Percentiles rank a stretch among this genome's conserved stretches.
Evolutionary conservation across 2,113 vertebrate species (phyloP).

Genomic region (Deroptyus accipitrinus): DNA sequence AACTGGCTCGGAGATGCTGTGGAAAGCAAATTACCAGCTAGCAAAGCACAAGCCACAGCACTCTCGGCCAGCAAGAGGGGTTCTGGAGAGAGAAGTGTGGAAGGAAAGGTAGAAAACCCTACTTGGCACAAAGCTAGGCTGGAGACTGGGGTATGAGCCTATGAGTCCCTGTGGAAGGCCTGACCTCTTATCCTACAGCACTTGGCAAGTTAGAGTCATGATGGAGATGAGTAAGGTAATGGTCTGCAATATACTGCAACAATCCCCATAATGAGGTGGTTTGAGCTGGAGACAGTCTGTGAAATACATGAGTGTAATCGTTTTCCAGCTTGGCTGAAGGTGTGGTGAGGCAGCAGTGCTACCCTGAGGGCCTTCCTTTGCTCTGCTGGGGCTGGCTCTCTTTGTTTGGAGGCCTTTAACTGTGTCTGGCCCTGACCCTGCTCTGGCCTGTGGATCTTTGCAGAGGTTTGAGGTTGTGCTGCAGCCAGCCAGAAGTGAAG

Average conservation of each 20-base stretch:
- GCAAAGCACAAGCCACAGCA: background rate
- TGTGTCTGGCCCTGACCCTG: slow-evolving; percentile 4
- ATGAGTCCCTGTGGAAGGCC: background rate
- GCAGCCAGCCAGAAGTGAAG: background rate
- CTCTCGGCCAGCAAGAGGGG: background rate
- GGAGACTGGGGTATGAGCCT: background rate
- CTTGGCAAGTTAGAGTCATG: background rate
- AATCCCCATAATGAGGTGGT: background rate
- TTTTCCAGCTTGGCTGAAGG: slow-evolving; percentile 11
- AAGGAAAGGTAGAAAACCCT: background rate
- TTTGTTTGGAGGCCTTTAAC: background rate
- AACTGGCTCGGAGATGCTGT: background rate
- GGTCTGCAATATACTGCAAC: background rate
- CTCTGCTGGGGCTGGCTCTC: background rate
- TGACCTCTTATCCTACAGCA: background rate
- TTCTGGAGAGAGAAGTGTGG: background rate
- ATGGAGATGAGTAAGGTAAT: background rate
- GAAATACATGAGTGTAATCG: background rate
- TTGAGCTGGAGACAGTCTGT: background rate
- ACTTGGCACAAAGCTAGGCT: background rate
- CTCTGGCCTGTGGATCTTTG: background rate
- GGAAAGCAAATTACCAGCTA: background rate
- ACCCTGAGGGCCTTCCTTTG: background rate
- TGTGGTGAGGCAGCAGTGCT: background rate
- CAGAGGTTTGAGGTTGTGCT: background rate